Evolutionary conservation across 1,140 invertebrate genomes (phyloP).

Genomic region (Agrypnia vestita): DNA sequence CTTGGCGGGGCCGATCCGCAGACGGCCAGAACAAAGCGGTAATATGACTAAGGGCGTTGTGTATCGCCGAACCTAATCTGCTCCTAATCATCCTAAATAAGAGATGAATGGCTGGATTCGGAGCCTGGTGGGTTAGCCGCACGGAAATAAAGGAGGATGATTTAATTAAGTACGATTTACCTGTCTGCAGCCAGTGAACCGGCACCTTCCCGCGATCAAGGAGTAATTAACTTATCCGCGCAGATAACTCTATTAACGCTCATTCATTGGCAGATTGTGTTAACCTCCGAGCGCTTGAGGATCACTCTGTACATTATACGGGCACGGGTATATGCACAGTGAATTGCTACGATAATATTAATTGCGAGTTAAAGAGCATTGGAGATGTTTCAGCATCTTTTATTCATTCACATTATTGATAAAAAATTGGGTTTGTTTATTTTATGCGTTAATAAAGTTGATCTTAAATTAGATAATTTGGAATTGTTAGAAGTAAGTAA

Average conservation of each 20-base stretch:
- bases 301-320: no score
- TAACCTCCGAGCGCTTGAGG: no score
- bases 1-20: neutral
- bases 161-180: slow-evolving; percentile 32
- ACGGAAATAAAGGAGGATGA: slow-evolving; percentile 22
- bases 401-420: no score
- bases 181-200: slow-evolving; percentile 16
- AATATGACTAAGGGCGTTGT: neutral
- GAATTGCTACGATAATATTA: no score
- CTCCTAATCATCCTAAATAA: slow-evolving; percentile 47
- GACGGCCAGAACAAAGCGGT: slow-evolving; percentile 30
- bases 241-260: neutral
- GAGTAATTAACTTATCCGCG: slow-evolving; percentile 5
- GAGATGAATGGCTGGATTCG: slow-evolving; percentile 9
- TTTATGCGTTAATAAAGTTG: no score
- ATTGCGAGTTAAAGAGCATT: no score
- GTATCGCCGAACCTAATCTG: slow-evolving; percentile 24
- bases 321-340: no score
- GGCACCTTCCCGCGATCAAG: neutral
- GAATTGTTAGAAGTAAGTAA: no score
- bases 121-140: slow-evolving; percentile 11
- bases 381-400: no score
- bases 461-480: no score
- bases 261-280: no score
- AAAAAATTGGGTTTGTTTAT: no score